Evolutionary conservation across 2,113 vertebrate species (phyloP).

Genomic region (Mungos mungo): DNA sequence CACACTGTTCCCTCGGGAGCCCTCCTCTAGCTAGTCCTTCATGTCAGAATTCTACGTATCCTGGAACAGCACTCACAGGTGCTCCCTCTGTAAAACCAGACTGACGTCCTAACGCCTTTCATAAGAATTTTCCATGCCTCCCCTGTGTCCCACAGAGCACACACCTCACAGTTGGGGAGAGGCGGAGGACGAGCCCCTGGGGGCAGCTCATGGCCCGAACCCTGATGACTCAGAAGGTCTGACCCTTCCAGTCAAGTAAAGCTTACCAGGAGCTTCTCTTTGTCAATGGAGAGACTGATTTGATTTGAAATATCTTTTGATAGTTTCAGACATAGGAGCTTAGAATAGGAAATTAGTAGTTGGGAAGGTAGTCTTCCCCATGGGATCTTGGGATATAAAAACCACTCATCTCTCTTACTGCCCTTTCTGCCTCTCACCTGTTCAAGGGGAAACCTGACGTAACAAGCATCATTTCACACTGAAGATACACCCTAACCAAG

Average conservation of each 20-base stretch:
- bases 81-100: no score
- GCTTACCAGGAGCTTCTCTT: neutral
- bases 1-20: no score
- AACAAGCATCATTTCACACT: neutral
- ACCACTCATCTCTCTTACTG: neutral
- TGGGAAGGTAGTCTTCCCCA: no score
- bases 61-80: neutral
- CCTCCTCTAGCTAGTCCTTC: neutral
- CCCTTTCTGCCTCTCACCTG: neutral
- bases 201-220: neutral
- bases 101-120: neutral
- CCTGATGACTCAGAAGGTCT: neutral
- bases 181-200: neutral
- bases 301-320: neutral
- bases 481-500: neutral
- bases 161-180: neutral
- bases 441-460: no score
- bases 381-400: neutral
- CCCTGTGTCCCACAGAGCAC: neutral
- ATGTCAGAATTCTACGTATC: neutral
- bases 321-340: neutral
- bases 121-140: neutral
- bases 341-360: neutral
- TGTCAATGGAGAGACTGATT: neutral
- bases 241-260: neutral